Conservation (phyloP, 2,797 vertebrate species). For the Microhierax caerulescens region DNA sequence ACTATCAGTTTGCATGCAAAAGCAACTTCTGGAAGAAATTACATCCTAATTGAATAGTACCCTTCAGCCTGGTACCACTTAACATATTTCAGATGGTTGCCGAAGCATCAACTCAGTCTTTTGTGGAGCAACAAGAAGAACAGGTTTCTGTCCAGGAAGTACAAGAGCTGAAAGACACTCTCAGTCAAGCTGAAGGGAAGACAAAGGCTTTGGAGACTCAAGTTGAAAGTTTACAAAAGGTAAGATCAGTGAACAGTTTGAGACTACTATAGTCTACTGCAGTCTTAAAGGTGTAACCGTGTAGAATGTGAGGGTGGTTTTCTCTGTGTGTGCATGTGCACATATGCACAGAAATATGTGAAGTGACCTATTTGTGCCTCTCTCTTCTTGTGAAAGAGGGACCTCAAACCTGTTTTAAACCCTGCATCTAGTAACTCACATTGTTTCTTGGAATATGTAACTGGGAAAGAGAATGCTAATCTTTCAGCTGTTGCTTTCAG, state of each 20-base stretch:
- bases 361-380: neutral
- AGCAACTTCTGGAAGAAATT: neutral
- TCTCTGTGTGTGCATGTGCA: fast-evolving
- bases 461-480: neutral
- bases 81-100: constrained; percentile 35
- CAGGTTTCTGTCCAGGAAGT: constrained; percentile 87
- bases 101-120: constrained; percentile 82
- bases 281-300: neutral
- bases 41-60: neutral
- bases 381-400: neutral
- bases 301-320: neutral
- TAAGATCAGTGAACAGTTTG: constrained; percentile 33
- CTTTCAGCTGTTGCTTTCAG: neutral
- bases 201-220: constrained; percentile 85
- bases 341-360: neutral
- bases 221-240: constrained; percentile 88
- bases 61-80: neutral
- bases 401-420: neutral
- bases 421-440: neutral
- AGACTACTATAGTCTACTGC: neutral
- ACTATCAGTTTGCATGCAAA: fast-evolving
- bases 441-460: neutral
- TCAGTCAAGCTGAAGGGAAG: constrained; percentile 85
- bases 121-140: constrained; percentile 84
- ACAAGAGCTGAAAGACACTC: constrained; percentile 84